phyloP scores from a whole-genome alignment of 2,797 vertebrate species.

The Parotocinclus haroldoi region DNA sequence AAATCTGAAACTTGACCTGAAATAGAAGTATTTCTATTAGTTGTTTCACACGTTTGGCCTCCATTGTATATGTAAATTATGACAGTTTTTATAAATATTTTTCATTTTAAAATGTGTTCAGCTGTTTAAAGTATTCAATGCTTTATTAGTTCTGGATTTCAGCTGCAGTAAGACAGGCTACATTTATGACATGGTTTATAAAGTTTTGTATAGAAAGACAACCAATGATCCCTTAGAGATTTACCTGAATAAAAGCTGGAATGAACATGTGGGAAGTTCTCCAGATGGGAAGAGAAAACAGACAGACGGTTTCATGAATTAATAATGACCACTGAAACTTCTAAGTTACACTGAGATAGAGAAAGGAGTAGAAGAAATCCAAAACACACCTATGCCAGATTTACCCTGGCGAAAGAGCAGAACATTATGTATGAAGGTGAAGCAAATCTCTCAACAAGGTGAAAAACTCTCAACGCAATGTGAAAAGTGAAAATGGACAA shows the following conservation, averaged over 20 bases:
- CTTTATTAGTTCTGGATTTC: no score
- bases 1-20: no score
- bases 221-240: background rate
- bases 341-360: background rate
- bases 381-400: background rate
- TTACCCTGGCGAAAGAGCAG: background rate
- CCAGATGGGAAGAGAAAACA: constrained; percentile 1
- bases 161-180: no score
- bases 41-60: no score
- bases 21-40: no score
- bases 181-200: no score
- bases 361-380: background rate
- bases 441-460: background rate
- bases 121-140: no score
- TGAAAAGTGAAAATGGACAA: constrained; percentile 63
- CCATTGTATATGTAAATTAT: no score
- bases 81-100: no score
- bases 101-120: no score
- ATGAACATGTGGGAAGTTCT: constrained; percentile 5
- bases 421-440: background rate
- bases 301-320: constrained; percentile 18
- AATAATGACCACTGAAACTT: constrained; percentile 29
- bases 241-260: constrained; percentile 9
- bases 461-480: constrained; percentile 51
- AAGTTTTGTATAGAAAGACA: background rate